Base-by-base conservation (phyloP, 2,113 vertebrate species). In the Promerops cafer region DNA sequence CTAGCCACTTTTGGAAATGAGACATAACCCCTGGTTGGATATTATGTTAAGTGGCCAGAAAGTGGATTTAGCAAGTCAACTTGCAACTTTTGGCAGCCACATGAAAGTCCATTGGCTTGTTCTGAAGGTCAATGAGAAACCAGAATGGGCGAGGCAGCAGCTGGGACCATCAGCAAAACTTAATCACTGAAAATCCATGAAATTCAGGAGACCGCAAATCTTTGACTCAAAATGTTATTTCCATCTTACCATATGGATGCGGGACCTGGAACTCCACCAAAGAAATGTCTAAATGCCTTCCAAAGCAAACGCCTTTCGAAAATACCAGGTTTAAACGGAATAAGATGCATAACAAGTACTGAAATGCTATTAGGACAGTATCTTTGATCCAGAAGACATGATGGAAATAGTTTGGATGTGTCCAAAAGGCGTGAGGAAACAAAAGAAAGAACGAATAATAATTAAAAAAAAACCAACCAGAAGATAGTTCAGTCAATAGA, bases 241-340 rank as follows among this genome's bases (percentile, higher is more conserved):
- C 91, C 87, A 95, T 91, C 84, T 64, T 53, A 60, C 89, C 96
- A 97, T 95, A 97, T 96, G 95, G 95, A 96, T 87, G 84, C 28
- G 0, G 84, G 65, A 96, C 77, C 93, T 97, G 96, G 94, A 97
- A 89, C 69, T 78, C 81, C 91, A 92, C 95, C 95, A 95, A 93
- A 45, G 87, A 94, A 83, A 95, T 93, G 94, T 95, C 89, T 95
- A 91, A 95, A 93, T 27, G 94, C 69, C 83, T 97, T 96, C 95
- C 95, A 96, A 95, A 91, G 81, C 77, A 92, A 95, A 94, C 0
- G 80, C 20, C 77, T 89, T 94, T 94, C 93, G 91, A 97, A 96
- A 96, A 95, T 7, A 93, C 40, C 39, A 72, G 81, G 89, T 94
- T 94, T 60, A n/a, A 87, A 78, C 24, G 83, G 89, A 95, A 65